Base-by-base conservation (phyloP, 2,113 vertebrate species). In the Ailuropoda melanoleuca region DNA sequence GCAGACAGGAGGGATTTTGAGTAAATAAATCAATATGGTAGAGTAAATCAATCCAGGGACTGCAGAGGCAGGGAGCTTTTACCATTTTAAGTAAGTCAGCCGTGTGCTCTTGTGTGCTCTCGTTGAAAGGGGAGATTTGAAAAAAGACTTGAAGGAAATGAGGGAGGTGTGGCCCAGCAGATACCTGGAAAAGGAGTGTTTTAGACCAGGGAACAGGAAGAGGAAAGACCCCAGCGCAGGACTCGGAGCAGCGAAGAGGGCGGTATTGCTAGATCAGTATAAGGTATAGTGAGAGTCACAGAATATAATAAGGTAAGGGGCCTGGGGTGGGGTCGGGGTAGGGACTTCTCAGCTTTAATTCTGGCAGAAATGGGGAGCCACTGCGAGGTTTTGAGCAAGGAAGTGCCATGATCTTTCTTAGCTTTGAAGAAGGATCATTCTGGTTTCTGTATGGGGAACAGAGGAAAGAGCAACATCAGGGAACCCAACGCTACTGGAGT, bases 161-260 rank as follows among this genome's bases (percentile, higher is more conserved):
- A 14, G 3, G 70, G 80, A 50, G 21, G 39, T 39, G 48, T n/a
- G 55, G 46, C 21, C 46, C 50, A 93, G 21, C 55, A 96, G 53
- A 86, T 9, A 31, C 1, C 39, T 55, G 48, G 53, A 50, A 37
- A 92, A 62, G 34, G 8, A 26, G 12, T 48, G 53, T 81, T 56
- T 60, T 48, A 13, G 43, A 5, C 26, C 43, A 88, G 21, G 46
- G 11, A 43, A 24, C 6, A 56, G 70, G 31, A 24, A 19, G 4
- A 77, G 87, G 31, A 55, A 97, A 87, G 29, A 58, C 48, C 39
- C 23, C 56, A 60, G n/a, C 23, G 77, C 68, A 88, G 74, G 46
- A 56, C 75, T 23, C 43, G n/a, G 29, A 46, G 53, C 53, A 84
- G 53, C 60, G 4, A 50, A 31, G 77, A 50, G 18, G 12, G 31